Evolutionary conservation across 2,113 vertebrate species (phyloP).

Genomic region (Cyprinus carpio): DNA sequence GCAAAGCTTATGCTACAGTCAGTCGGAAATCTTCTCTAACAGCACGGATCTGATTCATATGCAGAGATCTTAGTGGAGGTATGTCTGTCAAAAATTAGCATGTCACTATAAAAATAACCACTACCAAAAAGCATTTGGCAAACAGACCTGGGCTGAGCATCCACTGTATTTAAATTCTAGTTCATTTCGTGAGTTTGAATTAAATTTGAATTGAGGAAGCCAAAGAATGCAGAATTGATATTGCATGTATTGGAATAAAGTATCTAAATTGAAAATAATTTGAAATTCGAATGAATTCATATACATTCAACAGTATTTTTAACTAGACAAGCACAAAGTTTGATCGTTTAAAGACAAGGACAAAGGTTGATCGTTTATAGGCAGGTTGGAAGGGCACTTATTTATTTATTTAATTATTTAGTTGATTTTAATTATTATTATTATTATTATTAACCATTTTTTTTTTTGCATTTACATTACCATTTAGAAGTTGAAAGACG

Average conservation of each 20-base stretch:
- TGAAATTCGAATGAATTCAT: neutral
- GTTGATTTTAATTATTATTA: neutral
- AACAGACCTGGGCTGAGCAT: neutral
- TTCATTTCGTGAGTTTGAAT: neutral
- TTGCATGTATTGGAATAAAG: neutral
- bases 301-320: neutral
- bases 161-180: neutral
- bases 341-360: neutral
- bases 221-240: neutral
- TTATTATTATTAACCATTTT: too few species aligned
- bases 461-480: neutral
- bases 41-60: neutral
- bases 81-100: neutral
- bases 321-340: neutral
- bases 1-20: neutral
- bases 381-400: neutral
- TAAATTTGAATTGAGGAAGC: neutral
- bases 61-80: neutral
- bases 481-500: neutral
- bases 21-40: neutral
- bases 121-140: neutral
- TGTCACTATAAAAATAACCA: neutral
- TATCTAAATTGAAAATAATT: neutral
- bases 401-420: too few species aligned
- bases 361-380: too few species aligned